These are phyloP conservation scores for Brachyrhaphis roseni DNA, from an alignment of 2,797 vertebrate genomes.

Conservation along the genomic window DNA sequence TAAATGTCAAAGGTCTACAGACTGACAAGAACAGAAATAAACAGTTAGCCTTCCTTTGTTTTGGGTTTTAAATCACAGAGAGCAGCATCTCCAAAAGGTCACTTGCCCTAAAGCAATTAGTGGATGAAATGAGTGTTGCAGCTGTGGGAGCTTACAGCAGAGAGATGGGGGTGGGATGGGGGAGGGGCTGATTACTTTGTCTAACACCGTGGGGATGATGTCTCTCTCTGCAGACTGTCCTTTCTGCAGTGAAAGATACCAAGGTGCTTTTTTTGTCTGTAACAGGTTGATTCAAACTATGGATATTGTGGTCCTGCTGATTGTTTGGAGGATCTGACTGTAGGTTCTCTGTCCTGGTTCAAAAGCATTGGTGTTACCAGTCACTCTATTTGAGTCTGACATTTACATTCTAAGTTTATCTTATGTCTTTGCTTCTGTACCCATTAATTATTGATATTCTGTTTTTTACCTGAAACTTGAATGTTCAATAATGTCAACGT, in stretches of 20 bases:
- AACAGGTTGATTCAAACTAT: background rate
- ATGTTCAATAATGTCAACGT: background rate
- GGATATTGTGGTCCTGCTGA: background rate
- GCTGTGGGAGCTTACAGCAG: constrained; percentile 17
- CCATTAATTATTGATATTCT: background rate
- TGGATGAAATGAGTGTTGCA: constrained; percentile 1
- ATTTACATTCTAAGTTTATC: background rate
- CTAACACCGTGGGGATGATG: background rate
- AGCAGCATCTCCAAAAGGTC: constrained; percentile 1
- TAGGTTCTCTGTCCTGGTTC: background rate
- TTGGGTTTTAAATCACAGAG: constrained; percentile 1
- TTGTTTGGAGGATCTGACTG: background rate
- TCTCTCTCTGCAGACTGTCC: background rate
- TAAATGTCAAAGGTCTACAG: constrained; percentile 2
- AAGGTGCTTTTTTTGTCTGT: background rate
- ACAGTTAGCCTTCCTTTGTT: background rate
- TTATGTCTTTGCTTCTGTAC: too few species aligned
- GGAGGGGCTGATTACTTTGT: background rate
- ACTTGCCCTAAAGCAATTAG: constrained; percentile 4
- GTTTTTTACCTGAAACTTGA: background rate
- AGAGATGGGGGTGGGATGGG: constrained; percentile 13
- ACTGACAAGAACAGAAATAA: background rate
- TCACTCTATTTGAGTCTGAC: background rate
- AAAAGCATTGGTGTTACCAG: background rate
- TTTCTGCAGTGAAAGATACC: background rate